These are phyloP conservation scores for Coenonympha arcania DNA, from an alignment of 2,888 invertebrate species.

Conservation along the genomic window DNA sequence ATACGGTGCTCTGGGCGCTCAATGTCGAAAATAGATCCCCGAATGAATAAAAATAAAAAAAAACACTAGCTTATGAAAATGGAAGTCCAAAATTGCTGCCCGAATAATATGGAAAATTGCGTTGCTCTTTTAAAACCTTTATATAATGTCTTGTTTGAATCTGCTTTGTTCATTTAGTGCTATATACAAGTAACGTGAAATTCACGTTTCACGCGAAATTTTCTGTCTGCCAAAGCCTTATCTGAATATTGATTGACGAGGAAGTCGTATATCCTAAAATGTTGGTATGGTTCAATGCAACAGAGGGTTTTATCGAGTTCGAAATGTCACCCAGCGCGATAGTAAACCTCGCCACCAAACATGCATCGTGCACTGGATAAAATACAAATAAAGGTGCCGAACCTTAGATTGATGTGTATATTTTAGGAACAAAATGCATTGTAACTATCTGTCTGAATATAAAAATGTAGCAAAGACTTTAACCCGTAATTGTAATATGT, in stretches of 20 bases:
- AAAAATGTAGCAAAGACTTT: too few relatives aligned
- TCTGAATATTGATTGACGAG: not conserved
- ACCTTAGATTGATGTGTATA: not conserved
- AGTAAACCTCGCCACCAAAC: too few relatives aligned
- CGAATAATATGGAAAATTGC: too few relatives aligned
- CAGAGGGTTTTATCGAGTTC: conserved; percentile 1
- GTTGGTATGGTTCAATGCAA: not conserved
- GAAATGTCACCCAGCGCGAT: not conserved
- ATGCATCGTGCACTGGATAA: not conserved
- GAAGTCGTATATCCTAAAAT: not conserved
- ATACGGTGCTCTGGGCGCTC: conserved; percentile 62
- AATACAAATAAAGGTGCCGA: not conserved
- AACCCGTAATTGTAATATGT: too few relatives aligned
- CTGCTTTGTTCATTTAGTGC: too few relatives aligned
- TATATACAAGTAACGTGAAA: too few relatives aligned
- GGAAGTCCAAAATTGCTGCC: not conserved
- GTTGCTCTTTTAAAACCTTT: too few relatives aligned
- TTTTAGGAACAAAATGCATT: not conserved
- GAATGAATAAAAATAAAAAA: conserved; percentile 40
- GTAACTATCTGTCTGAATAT: too few relatives aligned
- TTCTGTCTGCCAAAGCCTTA: too few relatives aligned
- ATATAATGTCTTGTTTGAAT: too few relatives aligned
- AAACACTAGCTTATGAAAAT: not conserved
- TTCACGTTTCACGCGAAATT: not conserved
- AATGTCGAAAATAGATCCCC: conserved; percentile 58